Base-by-base conservation (phyloP, 2,888 invertebrate species). In the Chironomus tentans region DNA sequence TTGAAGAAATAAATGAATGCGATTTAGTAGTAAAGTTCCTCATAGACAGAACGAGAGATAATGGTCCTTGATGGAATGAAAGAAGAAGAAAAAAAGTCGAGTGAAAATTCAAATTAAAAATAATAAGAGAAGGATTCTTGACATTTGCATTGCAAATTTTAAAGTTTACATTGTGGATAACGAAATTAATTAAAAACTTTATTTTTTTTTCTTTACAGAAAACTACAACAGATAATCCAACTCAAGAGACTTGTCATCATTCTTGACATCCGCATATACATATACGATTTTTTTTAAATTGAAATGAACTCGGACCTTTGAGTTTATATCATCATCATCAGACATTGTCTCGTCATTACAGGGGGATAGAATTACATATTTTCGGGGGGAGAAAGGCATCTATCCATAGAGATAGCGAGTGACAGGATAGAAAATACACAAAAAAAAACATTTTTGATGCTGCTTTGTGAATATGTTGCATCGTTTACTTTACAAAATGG, bases 111-210 rank as follows among this genome's bases (percentile, higher is more conserved):
- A 56, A 56, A 56, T 15, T n/a, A 56, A 18, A 18, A 18, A 56
- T 56, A 56, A 56, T 15, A 56, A 56, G 56, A 18, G 21, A 65
- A 24, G 21, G 21, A 24, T 65, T 24, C 24, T 24, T 24, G 22
- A 10, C 65, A 65, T 65, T 65, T 65, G 65, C 18, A 65, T 10
- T 65, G 18, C 21, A 65, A 65, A 65, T 65, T 65, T 24, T 24
- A 65, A 65, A 65, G 21, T 65, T 65, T 65, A 65, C 65, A 65
- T 65, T 65, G 10, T 65, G 70, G 47, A 70, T 47, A 70, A 47
- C 70, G 47, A 70, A 70, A 70, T 70, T 70, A 70, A 70, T 70
- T 70, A 70, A 70, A 70, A 70, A n/a, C 46, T 70, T 70, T 46
- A 21, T 18, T 18, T 70, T 47, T 47, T 6, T 62, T 46, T 69